phyloP scores from a whole-genome alignment of 2,797 vertebrate species.

The Rhynchotus rufescens region DNA sequence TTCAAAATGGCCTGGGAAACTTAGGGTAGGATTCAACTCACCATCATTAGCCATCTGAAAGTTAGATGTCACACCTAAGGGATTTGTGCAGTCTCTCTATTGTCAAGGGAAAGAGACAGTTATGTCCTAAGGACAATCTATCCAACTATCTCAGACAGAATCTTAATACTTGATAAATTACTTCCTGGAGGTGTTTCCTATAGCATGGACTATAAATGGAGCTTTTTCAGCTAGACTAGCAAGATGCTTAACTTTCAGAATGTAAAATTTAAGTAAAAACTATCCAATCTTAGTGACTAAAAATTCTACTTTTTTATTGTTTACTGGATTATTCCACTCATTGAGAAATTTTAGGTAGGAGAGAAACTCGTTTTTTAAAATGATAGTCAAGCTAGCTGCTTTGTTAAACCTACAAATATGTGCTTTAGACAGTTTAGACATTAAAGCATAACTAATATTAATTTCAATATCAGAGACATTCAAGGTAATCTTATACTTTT shows the following conservation, averaged over 20 bases:
- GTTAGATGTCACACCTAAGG: background rate
- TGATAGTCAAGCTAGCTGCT: background rate
- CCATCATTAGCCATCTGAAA: background rate
- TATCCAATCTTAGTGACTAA: background rate
- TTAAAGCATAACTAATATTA: background rate
- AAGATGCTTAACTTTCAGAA: constrained; percentile 10
- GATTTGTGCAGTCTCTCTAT: background rate
- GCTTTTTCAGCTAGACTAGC: background rate
- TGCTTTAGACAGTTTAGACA: background rate
- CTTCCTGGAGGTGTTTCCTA: background rate
- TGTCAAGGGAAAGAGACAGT: background rate
- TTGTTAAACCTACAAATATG: background rate
- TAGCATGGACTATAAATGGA: background rate
- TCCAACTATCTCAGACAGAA: background rate
- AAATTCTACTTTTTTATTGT: background rate
- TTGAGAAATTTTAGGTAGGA: background rate
- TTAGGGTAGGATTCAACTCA: background rate
- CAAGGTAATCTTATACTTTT: background rate
- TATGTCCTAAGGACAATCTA: background rate
- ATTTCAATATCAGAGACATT: background rate
- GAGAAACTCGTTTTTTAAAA: background rate
- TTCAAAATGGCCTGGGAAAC: background rate
- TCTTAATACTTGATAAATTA: constrained; percentile 33
- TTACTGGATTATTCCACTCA: background rate
- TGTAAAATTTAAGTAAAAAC: background rate